A percentile compares a stretch with the other conserved stretches of the same genome.
These are phyloP conservation scores for Phycodurus eques DNA, from an alignment of 2,113 vertebrate genomes.

Conservation along the genomic window DNA sequence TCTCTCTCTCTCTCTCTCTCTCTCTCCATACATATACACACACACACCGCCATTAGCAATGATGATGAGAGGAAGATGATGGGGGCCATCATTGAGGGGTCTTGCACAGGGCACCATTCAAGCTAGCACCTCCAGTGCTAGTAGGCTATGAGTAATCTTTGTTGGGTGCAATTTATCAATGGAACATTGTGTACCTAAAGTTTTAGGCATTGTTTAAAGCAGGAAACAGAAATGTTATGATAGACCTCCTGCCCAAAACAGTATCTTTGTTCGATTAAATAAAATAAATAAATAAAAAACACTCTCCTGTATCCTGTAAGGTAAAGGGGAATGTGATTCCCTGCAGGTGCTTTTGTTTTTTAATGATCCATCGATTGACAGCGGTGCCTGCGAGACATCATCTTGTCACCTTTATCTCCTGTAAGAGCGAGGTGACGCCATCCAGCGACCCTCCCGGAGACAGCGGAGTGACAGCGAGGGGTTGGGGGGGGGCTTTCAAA, in stretches of 20 bases:
- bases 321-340: background rate
- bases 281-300: no score
- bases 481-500: constrained; percentile 41
- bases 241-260: background rate
- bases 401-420: constrained; percentile 44
- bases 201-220: background rate
- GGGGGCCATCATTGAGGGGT: no score
- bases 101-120: no score
- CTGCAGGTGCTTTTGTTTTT: constrained; percentile 3
- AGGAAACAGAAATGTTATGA: background rate
- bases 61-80: no score
- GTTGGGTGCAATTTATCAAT: no score
- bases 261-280: background rate
- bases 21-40: no score
- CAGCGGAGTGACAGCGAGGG: constrained; percentile 51
- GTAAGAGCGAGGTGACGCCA: constrained; percentile 49
- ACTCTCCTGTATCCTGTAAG: background rate
- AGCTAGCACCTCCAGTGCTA: no score
- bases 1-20: no score
- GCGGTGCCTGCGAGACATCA: constrained; percentile 33
- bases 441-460: constrained; percentile 50
- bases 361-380: constrained; percentile 20
- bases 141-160: no score
- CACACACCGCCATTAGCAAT: no score
- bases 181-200: no score